These are phyloP conservation scores for Oreochromis niloticus DNA, from an alignment of 2,113 vertebrate genomes.

Conservation along the genomic window DNA sequence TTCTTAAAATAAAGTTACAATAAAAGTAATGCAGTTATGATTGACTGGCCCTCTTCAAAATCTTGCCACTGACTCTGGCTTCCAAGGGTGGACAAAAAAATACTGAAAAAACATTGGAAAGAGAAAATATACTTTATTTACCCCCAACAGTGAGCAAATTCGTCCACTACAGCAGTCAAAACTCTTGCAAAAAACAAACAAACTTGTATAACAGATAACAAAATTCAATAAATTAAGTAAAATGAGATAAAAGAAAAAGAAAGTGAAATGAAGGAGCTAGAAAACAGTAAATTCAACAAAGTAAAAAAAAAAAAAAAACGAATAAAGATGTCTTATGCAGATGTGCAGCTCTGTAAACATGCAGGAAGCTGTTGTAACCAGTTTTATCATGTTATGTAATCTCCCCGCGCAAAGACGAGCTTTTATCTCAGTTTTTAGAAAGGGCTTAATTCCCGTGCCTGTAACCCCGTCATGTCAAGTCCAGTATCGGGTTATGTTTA, in stretches of 20 bases:
- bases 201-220: background rate
- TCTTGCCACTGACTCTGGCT: background rate
- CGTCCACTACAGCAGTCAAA: background rate
- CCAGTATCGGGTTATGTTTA: background rate
- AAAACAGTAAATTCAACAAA: background rate
- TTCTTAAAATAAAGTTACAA: background rate
- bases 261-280: background rate
- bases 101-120: background rate
- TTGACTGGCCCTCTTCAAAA: background rate
- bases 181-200: background rate
- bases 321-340: background rate
- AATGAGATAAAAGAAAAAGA: background rate
- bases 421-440: background rate
- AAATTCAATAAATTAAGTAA: background rate
- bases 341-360: background rate
- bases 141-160: background rate
- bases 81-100: background rate
- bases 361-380: background rate
- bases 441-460: background rate
- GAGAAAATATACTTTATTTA: background rate
- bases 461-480: background rate
- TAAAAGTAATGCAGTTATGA: background rate
- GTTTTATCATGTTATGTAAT: background rate
- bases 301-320: background rate
- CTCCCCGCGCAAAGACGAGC: background rate